Conservation (phyloP, 2,888 invertebrate species). For the Podabrus alpinus region DNA sequence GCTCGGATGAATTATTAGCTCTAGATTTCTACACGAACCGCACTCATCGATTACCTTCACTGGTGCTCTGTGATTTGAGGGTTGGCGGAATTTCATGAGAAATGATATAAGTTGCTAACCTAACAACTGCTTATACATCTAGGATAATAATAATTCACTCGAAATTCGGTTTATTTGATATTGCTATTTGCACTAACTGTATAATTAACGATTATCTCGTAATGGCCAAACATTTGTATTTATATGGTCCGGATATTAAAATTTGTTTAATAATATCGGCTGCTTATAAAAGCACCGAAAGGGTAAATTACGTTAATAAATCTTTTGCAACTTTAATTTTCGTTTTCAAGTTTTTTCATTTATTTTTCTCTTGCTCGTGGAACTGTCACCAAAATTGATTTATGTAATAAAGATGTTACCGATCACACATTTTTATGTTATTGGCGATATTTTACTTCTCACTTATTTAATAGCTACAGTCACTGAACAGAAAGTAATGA, state of each 20-base stretch:
- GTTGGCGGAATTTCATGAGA: conserved; percentile 13
- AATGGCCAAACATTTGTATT: not conserved
- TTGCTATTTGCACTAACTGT: not conserved
- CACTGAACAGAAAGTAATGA: not conserved
- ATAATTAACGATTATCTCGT: not conserved
- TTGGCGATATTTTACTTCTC: not conserved
- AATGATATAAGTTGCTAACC: not conserved
- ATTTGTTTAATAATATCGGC: not conserved
- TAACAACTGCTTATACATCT: not conserved
- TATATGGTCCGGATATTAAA: not conserved
- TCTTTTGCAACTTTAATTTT: not conserved
- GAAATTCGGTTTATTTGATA: not conserved
- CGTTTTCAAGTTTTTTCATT: not conserved
- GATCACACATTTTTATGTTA: not conserved
- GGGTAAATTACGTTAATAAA: not conserved
- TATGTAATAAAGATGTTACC: not conserved
- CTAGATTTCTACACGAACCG: conserved; percentile 24
- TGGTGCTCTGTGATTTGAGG: conserved; percentile 26
- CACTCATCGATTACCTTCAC: conserved; percentile 28
- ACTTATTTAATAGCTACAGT: not conserved
- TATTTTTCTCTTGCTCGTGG: not conserved
- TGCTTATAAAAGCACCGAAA: not conserved
- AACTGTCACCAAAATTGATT: not conserved
- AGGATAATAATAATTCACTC: not conserved
- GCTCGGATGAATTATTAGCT: conserved; percentile 29